A percentile compares a stretch with the other conserved stretches of the same genome.
Evolutionary conservation across 2,113 vertebrate species (phyloP).

Genomic region (Serilophus lunatus): DNA sequence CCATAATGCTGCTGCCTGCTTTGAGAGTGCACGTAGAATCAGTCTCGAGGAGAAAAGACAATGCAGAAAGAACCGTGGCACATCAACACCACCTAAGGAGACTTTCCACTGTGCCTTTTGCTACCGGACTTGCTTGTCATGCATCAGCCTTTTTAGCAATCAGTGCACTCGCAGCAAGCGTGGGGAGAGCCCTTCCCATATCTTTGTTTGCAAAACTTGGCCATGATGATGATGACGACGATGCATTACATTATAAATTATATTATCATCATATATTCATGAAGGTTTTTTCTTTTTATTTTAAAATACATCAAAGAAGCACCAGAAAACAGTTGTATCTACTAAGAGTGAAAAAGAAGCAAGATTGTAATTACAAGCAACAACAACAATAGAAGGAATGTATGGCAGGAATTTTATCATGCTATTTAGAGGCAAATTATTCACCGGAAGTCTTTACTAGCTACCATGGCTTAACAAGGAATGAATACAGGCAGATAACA

Average conservation of each 20-base stretch:
- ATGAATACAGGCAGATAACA: background rate
- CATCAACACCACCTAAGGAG: too few relatives aligned
- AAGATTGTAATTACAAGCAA: background rate
- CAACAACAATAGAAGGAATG: background rate
- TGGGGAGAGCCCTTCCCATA: too few relatives aligned
- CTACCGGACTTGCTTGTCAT: too few relatives aligned
- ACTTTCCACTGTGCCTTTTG: too few relatives aligned
- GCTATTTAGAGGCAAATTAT: background rate
- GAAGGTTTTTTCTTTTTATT: background rate
- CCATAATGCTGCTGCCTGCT: too few relatives aligned
- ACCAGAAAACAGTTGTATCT: background rate
- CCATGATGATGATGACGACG: too few relatives aligned
- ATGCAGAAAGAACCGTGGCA: too few relatives aligned
- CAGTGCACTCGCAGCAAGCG: too few relatives aligned
- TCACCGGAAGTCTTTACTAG: background rate
- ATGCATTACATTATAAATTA: background rate
- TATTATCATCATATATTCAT: background rate
- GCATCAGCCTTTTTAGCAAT: too few relatives aligned
- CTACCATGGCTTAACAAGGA: background rate
- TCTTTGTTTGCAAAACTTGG: too few relatives aligned
- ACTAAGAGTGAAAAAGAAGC: background rate
- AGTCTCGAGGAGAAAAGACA: too few relatives aligned
- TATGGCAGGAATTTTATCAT: background rate
- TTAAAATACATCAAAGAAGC: background rate
- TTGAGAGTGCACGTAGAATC: too few relatives aligned